Evolutionary conservation across 1,140 invertebrate species (phyloP).

Genomic region (Probaryconus sp.): DNA sequence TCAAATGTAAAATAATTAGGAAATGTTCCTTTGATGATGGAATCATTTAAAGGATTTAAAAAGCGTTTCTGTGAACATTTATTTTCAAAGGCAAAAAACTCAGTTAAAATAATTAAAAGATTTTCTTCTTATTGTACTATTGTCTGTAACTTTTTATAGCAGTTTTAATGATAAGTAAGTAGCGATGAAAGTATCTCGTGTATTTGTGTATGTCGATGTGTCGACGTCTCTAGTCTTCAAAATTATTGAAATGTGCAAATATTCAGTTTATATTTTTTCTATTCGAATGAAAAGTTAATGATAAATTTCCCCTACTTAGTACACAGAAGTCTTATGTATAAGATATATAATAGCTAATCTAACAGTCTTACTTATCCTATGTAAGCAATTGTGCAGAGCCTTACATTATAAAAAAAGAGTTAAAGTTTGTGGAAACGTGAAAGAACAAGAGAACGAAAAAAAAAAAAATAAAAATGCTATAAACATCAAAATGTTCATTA

Average conservation of each 20-base stretch:
- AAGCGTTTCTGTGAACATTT: too few relatives aligned
- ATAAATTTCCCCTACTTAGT: slow-evolving; percentile 50
- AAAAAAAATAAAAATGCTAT: slow-evolving; percentile 48
- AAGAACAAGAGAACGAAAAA: slow-evolving; percentile 36
- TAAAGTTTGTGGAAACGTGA: slow-evolving; percentile 40
- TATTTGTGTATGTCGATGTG: slow-evolving; percentile 39
- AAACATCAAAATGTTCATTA: too few relatives aligned
- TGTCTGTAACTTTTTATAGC: too few relatives aligned
- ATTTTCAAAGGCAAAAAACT: too few relatives aligned
- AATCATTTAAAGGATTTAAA: too few relatives aligned
- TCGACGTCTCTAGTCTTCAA: slow-evolving; percentile 56
- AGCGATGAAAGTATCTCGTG: slow-evolving; percentile 55
- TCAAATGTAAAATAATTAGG: too few relatives aligned
- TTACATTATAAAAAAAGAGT: slow-evolving; percentile 53
- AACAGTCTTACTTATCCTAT: slow-evolving; percentile 43
- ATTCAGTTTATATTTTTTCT: slow-evolving; percentile 64
- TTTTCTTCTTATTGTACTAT: too few relatives aligned
- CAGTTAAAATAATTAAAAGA: too few relatives aligned
- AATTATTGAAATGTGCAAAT: slow-evolving; percentile 35
- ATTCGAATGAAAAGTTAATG: slow-evolving; percentile 51
- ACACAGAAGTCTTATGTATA: slow-evolving; percentile 23
- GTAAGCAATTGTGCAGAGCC: slow-evolving; percentile 48
- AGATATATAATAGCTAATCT: slow-evolving; percentile 40
- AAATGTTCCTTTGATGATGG: too few relatives aligned
- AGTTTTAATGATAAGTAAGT: slow-evolving; percentile 43